Base-by-base conservation (phyloP, 2,888 invertebrate species). In the Temnothorax unifasciatus region DNA sequence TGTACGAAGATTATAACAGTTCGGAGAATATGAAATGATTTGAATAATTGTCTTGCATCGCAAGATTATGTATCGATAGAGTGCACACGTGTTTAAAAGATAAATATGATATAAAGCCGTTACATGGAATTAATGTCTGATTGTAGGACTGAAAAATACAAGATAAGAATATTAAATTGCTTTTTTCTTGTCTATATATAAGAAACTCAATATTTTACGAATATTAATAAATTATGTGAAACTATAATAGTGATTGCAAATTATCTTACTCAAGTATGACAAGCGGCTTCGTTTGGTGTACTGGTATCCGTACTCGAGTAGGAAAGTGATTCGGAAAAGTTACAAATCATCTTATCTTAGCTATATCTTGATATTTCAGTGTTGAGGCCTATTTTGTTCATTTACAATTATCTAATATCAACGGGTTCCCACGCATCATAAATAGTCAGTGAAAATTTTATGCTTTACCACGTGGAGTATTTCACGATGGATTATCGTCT, bases 401-500 rank as follows among this genome's bases (percentile, higher is more conserved):
- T 9, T 59, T 11, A 11, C 41, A 61, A 44, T 61, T 75, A 63
- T 47, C 15, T 13, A 2, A 3, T 34, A 74, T 44, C n/a, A 75
- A 21, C n/a, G 29, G 3, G 8, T 59, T 61, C n/a, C 29, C 29
- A 63, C 34, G 75, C 11, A 63, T 75, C 38, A 25, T n/a, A 13
- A 75, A 44, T 34, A 21, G 3, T 75, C 34, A 21, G 11, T 34
- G 34, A 76, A 76, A 25, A 50, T 61, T 44, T 21, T 38, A 44
- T 11, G 18, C 13, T 61, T 76, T 50, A 6, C n/a, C 4, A 61
- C 8, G 11, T 54, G 41, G 18, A 54, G 21, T 25, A 68, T 52
- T 69, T 41, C 54, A 29, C 54, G 9, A 3, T n/a, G n/a, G 52
- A 77, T 54, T 69, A 68, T n/a, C 13, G 47, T 18, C 3, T 69